Evolutionary conservation across 2,113 vertebrate genomes (phyloP).

Genomic region (Donacobius atricapilla): DNA sequence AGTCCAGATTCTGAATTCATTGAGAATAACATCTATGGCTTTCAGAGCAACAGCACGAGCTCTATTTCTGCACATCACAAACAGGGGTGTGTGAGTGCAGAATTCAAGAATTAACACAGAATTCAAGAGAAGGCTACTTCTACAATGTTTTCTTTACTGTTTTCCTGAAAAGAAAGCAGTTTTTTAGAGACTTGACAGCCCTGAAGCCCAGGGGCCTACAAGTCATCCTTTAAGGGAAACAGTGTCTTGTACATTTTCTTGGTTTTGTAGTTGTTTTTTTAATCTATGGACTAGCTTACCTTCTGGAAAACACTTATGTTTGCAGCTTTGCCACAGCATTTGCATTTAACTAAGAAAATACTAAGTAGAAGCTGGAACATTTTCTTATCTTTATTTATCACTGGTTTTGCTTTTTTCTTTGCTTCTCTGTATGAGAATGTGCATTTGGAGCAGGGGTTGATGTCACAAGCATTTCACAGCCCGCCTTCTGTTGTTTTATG

Average conservation of each 20-base stretch:
- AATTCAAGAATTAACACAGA: neutral
- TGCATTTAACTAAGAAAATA: neutral
- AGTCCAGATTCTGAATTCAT: neutral
- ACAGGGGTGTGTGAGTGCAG: neutral
- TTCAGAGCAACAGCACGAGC: neutral
- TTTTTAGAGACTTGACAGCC: neutral
- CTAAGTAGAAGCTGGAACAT: neutral
- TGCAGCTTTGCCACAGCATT: neutral
- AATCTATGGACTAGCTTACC: neutral
- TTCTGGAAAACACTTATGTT: neutral
- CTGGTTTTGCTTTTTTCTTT: neutral
- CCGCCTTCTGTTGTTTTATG: neutral
- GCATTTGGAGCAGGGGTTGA: neutral
- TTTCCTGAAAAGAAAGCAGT: neutral
- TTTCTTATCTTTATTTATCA: neutral
- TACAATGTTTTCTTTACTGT: neutral
- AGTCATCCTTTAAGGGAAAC: neutral
- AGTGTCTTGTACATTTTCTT: neutral
- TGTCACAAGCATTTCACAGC: neutral
- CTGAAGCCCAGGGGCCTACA: neutral
- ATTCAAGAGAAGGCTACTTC: neutral
- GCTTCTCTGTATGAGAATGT: neutral
- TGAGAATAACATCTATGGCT: neutral
- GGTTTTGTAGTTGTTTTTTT: neutral
- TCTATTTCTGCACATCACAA: neutral